Percentiles rank a stretch among this genome's conserved stretches.
phyloP scores from a whole-genome alignment of 2,113 vertebrate genomes.

The Sylvia atricapilla region DNA sequence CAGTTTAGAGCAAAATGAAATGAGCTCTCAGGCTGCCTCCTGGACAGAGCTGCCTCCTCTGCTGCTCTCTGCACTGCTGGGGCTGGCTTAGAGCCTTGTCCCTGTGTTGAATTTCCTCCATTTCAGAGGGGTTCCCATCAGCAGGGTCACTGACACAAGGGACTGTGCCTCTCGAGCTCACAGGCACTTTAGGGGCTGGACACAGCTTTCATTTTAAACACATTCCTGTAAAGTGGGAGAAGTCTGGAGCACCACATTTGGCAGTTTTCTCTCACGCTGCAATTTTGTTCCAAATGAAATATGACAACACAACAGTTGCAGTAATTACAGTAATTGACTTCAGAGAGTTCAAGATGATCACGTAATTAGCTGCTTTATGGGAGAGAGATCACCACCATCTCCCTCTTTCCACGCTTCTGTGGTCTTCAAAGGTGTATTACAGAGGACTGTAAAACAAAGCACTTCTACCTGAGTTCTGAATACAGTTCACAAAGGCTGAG shows the following conservation, averaged over 20 bases:
- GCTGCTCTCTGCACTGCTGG: neutral
- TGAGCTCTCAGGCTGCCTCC: fast-evolving
- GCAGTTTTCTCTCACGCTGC: conserved; percentile 37
- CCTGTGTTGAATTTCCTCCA: conserved; percentile 1
- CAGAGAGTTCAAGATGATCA: conserved; percentile 64
- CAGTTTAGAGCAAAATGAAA: neutral
- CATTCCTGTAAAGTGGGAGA: neutral
- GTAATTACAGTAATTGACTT: conserved; percentile 74
- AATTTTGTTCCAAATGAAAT: conserved; percentile 68
- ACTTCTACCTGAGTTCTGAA: neutral
- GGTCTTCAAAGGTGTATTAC: neutral
- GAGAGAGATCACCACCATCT: conserved; percentile 28
- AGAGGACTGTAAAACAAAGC: neutral
- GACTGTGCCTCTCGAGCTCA: conserved; percentile 12
- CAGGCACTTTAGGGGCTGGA: neutral
- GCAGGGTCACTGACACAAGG: conserved; percentile 19
- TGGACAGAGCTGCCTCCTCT: too few relatives aligned
- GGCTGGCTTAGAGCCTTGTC: neutral
- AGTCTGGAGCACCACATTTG: conserved; percentile 10
- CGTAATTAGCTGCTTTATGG: conserved; percentile 64
- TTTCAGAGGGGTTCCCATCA: conserved; percentile 10
- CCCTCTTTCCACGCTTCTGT: conserved; percentile 15
- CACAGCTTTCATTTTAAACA: conserved; percentile 41
- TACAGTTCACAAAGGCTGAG: neutral
- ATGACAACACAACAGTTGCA: conserved; percentile 68